Evolutionary conservation across 2,113 vertebrate species (phyloP).

Genomic region (Ceuthmochares aereus): DNA sequence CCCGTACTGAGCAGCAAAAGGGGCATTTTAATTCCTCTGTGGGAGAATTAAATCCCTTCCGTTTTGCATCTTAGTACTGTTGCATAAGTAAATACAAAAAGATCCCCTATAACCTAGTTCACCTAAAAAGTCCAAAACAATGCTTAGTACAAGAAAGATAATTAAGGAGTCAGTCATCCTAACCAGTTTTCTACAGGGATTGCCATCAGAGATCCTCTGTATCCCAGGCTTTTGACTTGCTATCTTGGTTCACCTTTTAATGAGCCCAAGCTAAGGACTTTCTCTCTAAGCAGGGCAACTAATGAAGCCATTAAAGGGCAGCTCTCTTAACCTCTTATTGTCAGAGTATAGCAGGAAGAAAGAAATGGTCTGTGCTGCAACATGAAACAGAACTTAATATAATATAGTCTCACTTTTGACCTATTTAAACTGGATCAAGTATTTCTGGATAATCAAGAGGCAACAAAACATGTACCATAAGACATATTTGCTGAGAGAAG

Average conservation of each 20-base stretch:
- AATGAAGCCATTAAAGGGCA: neutral
- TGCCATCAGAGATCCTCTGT: neutral
- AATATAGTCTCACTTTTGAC: neutral
- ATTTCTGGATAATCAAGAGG: neutral
- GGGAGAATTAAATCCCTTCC: neutral
- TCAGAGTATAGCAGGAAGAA: neutral
- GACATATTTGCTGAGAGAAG: neutral
- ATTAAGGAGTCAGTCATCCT: neutral
- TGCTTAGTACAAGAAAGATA: neutral
- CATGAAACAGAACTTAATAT: neutral
- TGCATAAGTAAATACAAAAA: neutral
- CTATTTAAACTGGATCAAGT: neutral
- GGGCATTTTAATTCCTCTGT: neutral
- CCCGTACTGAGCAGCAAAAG: neutral
- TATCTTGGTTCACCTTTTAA: neutral
- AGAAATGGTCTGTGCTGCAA: neutral
- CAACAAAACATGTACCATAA: neutral
- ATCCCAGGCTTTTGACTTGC: neutral
- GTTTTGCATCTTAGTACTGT: neutral
- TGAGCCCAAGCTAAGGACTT: neutral
- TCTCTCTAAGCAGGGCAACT: neutral
- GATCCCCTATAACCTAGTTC: neutral
- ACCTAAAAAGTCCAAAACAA: neutral
- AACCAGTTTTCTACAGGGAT: neutral
- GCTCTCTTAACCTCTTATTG: neutral